phyloP scores from a whole-genome alignment of 2,888 invertebrate species.

The Thumatha senex region DNA sequence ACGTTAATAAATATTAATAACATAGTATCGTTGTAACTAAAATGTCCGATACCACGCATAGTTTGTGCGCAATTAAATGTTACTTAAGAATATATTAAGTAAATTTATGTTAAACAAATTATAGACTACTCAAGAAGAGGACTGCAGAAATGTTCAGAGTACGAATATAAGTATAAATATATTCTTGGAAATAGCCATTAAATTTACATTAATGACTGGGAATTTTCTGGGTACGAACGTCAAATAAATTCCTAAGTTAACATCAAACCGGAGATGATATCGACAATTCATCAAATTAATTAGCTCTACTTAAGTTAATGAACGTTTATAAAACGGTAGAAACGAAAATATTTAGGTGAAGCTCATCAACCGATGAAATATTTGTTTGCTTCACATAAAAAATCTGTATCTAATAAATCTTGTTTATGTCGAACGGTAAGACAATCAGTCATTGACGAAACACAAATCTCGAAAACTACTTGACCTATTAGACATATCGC shows the following conservation, averaged over 20 bases:
- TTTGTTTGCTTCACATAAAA: too few relatives aligned
- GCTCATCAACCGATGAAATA: too few relatives aligned
- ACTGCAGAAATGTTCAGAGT: background rate
- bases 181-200: conserved; percentile 25
- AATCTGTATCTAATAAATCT: too few relatives aligned
- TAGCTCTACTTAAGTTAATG: background rate
- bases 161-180: background rate
- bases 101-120: conserved; percentile 19
- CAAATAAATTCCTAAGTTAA: background rate
- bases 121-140: conserved; percentile 6
- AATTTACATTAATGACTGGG: conserved; percentile 19
- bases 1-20: conserved; percentile 9
- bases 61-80: conserved; percentile 18
- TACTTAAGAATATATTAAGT: conserved; percentile 30
- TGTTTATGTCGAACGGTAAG: too few relatives aligned
- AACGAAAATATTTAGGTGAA: background rate
- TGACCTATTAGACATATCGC: too few relatives aligned
- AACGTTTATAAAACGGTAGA: background rate
- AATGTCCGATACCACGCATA: conserved; percentile 8
- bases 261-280: background rate
- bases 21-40: background rate
- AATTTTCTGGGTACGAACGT: background rate
- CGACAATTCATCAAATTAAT: background rate
- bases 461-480: too few relatives aligned
- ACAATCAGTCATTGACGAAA: too few relatives aligned